Percentiles rank a stretch among this genome's conserved stretches.
These are phyloP conservation scores for Leucopsar rothschildi DNA, from an alignment of 2,113 vertebrate genomes.

Conservation along the genomic window DNA sequence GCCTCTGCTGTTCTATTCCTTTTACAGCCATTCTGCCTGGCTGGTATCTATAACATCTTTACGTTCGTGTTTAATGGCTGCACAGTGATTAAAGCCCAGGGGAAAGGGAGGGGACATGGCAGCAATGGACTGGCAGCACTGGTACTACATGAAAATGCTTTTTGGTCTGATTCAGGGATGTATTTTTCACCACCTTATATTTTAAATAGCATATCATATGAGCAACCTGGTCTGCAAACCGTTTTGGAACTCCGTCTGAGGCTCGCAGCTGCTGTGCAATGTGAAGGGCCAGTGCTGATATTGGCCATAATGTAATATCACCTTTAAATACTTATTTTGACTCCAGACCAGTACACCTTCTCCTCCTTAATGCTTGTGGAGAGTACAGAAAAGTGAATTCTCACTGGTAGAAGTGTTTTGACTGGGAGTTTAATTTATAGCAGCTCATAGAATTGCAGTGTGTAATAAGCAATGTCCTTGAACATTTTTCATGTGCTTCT, in stretches of 20 bases:
- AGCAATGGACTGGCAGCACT: background rate
- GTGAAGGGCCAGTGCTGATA: background rate
- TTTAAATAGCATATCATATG: background rate
- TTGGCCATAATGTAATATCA: background rate
- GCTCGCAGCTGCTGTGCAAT: background rate
- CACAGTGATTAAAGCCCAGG: background rate
- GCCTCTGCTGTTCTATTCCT: slow-evolving; percentile 66
- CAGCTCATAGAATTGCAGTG: background rate
- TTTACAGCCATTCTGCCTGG: slow-evolving; percentile 65
- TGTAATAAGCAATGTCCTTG: slow-evolving; percentile 8
- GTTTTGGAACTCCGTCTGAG: background rate
- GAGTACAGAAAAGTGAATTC: background rate
- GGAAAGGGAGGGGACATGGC: background rate
- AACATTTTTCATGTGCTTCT: slow-evolving; percentile 21
- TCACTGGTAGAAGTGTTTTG: background rate
- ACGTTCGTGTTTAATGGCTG: background rate
- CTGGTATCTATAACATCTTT: slow-evolving; percentile 24
- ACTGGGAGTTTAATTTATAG: slow-evolving; percentile 42
- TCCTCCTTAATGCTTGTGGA: accelerated
- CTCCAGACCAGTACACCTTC: background rate
- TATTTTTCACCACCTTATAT: background rate
- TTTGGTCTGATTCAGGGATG: background rate
- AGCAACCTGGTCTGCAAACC: background rate
- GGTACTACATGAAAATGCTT: background rate
- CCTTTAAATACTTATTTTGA: background rate